Conservation (phyloP, 2,113 vertebrate genomes). For the Chaetodon auriga region DNA sequence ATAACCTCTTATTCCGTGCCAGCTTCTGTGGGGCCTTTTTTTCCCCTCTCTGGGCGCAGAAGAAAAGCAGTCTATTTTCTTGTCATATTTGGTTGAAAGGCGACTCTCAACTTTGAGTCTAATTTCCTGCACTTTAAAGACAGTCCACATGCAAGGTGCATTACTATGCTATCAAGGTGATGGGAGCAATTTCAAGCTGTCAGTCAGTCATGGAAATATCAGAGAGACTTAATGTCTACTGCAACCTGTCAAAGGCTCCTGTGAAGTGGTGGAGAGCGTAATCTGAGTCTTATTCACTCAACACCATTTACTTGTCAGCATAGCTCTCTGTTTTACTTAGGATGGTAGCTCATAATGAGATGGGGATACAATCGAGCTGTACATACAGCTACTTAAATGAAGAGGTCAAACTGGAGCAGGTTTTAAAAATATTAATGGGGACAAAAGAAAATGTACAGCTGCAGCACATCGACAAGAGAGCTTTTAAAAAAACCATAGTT, state of each 20-base stretch:
- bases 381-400: slow-evolving; percentile 37
- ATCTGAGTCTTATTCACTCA: slow-evolving; percentile 77
- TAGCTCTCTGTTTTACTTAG: slow-evolving; percentile 60
- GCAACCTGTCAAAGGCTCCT: slow-evolving; percentile 70
- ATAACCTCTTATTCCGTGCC: slow-evolving; percentile 75
- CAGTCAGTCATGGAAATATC: slow-evolving; percentile 79
- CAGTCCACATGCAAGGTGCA: slow-evolving; percentile 74
- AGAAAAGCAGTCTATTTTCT: slow-evolving; percentile 80
- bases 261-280: slow-evolving; percentile 65
- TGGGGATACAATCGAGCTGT: slow-evolving; percentile 36
- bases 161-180: slow-evolving; percentile 83
- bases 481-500: slow-evolving; percentile 33
- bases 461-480: neutral
- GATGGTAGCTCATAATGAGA: slow-evolving; percentile 59
- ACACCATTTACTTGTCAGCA: slow-evolving; percentile 73
- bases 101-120: slow-evolving; percentile 77
- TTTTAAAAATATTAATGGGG: slow-evolving; percentile 2
- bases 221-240: slow-evolving; percentile 70
- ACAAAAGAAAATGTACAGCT: slow-evolving; percentile 2
- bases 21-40: slow-evolving; percentile 64
- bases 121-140: slow-evolving; percentile 83
- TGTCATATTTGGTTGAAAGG: slow-evolving; percentile 82
- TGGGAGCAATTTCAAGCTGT: slow-evolving; percentile 79
- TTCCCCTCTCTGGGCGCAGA: slow-evolving; percentile 54
- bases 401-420: slow-evolving; percentile 37